These are phyloP conservation scores for Pseudorasbora parva DNA, from an alignment of 2,113 vertebrate species.

Conservation along the genomic window DNA sequence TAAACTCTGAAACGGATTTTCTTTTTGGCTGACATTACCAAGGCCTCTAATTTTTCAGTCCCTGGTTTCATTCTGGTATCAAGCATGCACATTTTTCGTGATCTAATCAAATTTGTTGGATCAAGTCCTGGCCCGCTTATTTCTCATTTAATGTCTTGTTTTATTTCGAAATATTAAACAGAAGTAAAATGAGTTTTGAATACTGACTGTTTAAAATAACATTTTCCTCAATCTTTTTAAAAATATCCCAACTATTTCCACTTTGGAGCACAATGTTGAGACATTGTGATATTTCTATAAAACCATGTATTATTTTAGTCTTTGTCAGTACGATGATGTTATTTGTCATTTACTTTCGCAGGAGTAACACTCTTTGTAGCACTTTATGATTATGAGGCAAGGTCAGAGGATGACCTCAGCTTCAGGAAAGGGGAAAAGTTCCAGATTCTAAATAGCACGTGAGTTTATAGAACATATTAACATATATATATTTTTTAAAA, in stretches of 20 bases:
- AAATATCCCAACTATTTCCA: background rate
- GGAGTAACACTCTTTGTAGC: conserved; percentile 99
- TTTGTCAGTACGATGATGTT: background rate
- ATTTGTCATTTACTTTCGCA: conserved; percentile 64
- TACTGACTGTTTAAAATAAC: background rate
- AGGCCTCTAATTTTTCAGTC: background rate
- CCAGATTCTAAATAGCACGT: conserved; percentile 99
- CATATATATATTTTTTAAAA: no score
- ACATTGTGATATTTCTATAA: background rate
- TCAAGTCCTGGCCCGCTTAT: background rate
- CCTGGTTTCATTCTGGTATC: background rate
- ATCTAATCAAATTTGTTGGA: background rate
- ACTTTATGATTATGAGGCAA: conserved; percentile 97
- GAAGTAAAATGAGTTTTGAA: background rate
- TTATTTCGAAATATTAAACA: background rate
- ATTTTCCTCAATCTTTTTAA: background rate
- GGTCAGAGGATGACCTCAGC: conserved; percentile 98
- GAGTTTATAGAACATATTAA: conserved; percentile 74
- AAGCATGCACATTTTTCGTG: background rate
- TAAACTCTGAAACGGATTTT: background rate
- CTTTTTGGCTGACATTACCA: background rate
- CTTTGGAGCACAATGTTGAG: background rate
- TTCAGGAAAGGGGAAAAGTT: conserved; percentile 99
- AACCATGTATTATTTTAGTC: background rate
- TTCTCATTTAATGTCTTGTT: background rate